Evolutionary conservation across 1,140 invertebrate genomes (phyloP), one percentile per base, ranked within the genome.

Genomic region (Neomicropteryx cornuta): DNA sequence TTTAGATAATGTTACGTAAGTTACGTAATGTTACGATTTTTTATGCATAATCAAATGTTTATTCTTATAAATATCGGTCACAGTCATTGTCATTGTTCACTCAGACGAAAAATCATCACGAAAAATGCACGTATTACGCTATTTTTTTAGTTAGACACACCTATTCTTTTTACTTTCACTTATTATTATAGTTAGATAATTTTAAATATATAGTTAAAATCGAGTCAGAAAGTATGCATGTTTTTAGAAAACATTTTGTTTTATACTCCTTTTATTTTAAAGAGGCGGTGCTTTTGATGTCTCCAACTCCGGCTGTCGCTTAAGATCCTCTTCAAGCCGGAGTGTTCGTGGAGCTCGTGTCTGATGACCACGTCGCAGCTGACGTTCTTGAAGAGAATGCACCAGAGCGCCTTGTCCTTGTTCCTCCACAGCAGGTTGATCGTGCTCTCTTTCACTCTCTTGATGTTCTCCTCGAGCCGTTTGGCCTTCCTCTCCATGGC

Each of bases 401-500:
- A 62, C 66, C 66, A 68, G 39, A 68, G 46, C 18, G 64, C 55
- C 53, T 62, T 66, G 43, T 68, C 66, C 44, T 68, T 68, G 51
- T 68, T 60, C 52, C 67, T 68, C 66, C 66, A 68, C 45, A 68
- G 58, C 56, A 68, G 59, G 57, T 64, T 63, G 45, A 59, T 55
- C 47, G 66, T 68, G 50, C 61, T 62, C 54, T 68, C 66, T 49
- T 66, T 64, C 56, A 68, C 66, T 54, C 64, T 63, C 47, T 61
- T 63, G 55, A 68, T 66, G 57, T 68, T 68, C 62, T 68, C 66
- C 51, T 68, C 60, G 36, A 68, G 56, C 53, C 66, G 55, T 50
- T 62, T 61, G 27, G 66, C 64, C 55, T 66, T 67, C 58, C 67
- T 67, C 58, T 67, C 66, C 66, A 68, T 68, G 54, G 66, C 64